Evolutionary conservation across 2,888 invertebrate genomes (phyloP).

Genomic region (Oxytorus armatus): DNA sequence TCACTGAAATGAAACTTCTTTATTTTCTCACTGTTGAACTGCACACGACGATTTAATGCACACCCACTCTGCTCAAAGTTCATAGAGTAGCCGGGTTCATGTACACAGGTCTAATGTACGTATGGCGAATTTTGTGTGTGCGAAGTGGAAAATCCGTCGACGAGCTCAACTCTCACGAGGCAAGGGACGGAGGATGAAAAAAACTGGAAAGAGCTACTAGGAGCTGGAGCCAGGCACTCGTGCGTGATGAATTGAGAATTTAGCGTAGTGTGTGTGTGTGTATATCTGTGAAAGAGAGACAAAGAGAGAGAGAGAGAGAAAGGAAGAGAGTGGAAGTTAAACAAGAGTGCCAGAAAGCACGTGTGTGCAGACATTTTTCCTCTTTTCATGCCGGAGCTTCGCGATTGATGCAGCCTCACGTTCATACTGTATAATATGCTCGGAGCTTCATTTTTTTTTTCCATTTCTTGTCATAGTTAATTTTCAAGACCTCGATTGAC

Average conservation of each 20-base stretch:
- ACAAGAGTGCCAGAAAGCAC: constrained; percentile 38
- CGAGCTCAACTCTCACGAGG: constrained; percentile 46
- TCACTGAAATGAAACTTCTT: constrained; percentile 59
- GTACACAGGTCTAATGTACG: constrained; percentile 9
- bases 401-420: constrained; percentile 20
- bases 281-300: no score
- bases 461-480: background rate
- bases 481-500: background rate
- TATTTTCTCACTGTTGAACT: constrained; percentile 57
- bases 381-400: constrained; percentile 2
- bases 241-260: constrained; percentile 62
- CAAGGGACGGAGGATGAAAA: constrained; percentile 23
- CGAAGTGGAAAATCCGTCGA: constrained; percentile 50
- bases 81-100: constrained; percentile 37
- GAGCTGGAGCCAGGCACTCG: constrained; percentile 51
- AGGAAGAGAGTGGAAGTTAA: constrained; percentile 13
- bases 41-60: constrained; percentile 49
- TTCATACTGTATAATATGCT: background rate
- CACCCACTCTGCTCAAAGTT: constrained; percentile 40
- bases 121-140: constrained; percentile 20
- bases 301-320: constrained; percentile 18
- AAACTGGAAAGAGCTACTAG: constrained; percentile 44
- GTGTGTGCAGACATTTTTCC: constrained; percentile 30
- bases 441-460: constrained; percentile 3
- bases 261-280: constrained; percentile 54